phyloP scores from a whole-genome alignment of 2,888 invertebrate species.

The Calliopum simillimum region DNA sequence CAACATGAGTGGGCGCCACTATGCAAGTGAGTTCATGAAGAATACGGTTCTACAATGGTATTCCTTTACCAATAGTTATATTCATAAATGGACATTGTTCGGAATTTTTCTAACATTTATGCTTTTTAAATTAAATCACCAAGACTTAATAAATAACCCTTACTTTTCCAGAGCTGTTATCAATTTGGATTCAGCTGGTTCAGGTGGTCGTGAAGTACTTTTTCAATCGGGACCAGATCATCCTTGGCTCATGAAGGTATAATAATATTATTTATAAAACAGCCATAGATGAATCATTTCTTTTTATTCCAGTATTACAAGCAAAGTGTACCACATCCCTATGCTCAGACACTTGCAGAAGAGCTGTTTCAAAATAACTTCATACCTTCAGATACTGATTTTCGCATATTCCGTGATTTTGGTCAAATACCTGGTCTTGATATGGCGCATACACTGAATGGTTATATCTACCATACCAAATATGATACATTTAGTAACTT shows the following conservation, averaged over 20 bases:
- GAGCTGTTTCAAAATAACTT: slow-evolving; percentile 75
- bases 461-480: slow-evolving; percentile 81
- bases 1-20: slow-evolving; percentile 83
- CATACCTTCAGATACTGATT: slow-evolving; percentile 78
- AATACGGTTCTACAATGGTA: too few relatives aligned
- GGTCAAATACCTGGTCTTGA: slow-evolving; percentile 77
- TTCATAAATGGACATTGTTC: background rate
- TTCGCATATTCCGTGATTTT: slow-evolving; percentile 74
- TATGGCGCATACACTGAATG: slow-evolving; percentile 80
- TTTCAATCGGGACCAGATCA: slow-evolving; percentile 88
- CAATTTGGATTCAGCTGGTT: slow-evolving; percentile 92
- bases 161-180: slow-evolving; percentile 75
- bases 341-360: slow-evolving; percentile 71
- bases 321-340: slow-evolving; percentile 71
- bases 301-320: slow-evolving; percentile 64
- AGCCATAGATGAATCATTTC: background rate
- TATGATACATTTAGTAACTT: slow-evolving; percentile 75
- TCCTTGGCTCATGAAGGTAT: slow-evolving; percentile 74
- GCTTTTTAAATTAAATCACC: too few relatives aligned
- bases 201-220: slow-evolving; percentile 88
- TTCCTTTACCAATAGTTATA: background rate
- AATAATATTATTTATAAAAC: background rate
- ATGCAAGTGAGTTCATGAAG: slow-evolving; percentile 69
- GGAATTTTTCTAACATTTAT: too few relatives aligned
- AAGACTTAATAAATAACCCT: too few relatives aligned